Percentiles rank a stretch among this genome's conserved stretches.
Conservation (phyloP, 2,888 invertebrate genomes). For the Drosophila pseudotakahashii region DNA sequence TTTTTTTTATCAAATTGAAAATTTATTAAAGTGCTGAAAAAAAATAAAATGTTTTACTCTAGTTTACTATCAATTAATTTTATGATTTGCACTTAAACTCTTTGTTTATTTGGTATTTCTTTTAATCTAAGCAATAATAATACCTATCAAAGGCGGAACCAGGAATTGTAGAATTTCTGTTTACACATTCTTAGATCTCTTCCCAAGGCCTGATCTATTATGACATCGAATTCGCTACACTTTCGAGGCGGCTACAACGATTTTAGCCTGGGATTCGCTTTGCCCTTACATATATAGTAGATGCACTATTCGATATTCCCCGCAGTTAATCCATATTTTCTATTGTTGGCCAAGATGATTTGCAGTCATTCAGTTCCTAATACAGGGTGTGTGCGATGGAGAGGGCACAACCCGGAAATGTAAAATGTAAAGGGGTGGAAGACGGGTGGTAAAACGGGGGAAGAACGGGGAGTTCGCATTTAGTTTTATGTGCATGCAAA, state of each 20-base stretch:
- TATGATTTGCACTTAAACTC: neutral
- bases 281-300: neutral
- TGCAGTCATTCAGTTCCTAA: conserved; percentile 15
- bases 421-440: conserved; percentile 34
- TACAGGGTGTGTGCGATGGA: conserved; percentile 14
- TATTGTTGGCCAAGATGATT: conserved; percentile 30
- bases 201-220: conserved; percentile 27
- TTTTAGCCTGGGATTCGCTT: neutral
- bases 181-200: conserved; percentile 19
- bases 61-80: neutral
- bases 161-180: conserved; percentile 13
- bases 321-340: conserved; percentile 28
- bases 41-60: neutral
- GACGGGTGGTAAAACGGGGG: neutral
- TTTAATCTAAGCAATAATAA: neutral
- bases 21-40: too few relatives aligned
- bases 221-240: conserved; percentile 40
- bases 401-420: conserved; percentile 67
- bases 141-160: conserved; percentile 2
- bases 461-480: conserved; percentile 52
- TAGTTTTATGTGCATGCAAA: conserved; percentile 70
- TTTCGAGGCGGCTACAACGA: conserved; percentile 8
- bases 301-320: conserved; percentile 7
- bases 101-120: neutral
- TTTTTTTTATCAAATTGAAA: too few relatives aligned